Base-by-base conservation (phyloP, 2,888 invertebrate genomes). In the Chrysolina haemoptera region DNA sequence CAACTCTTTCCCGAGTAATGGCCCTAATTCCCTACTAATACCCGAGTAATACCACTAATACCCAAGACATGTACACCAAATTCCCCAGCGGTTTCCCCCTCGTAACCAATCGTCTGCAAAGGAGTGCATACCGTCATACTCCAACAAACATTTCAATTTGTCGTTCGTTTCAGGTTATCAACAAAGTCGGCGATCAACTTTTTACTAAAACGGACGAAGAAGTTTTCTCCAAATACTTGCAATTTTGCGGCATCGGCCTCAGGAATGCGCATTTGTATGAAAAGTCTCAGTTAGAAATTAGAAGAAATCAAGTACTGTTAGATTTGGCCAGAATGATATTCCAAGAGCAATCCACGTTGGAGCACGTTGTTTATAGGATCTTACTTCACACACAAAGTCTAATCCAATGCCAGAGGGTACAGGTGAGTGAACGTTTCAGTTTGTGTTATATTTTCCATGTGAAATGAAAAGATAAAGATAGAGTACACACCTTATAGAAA, bases 301-400 rank as follows among this genome's bases (percentile, higher is more conserved):
- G 96, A 89, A 91, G 98, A 83, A 98, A 98, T 89, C 97, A 98
- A 91, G 96, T 98, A 79, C 90, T 98, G 73, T 90, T 98, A 81
- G 97, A 97, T 88, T 90, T 98, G 86, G 98, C 98, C n/a, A 91
- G 97, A 83, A 97, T 98, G 94, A 96, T 98, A 84, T 98, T 98
- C 87, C 97, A 97, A 87, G 98, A 98, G 89, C 98, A 98, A 89
- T 96, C 96, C 88, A 98, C 97, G 84, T 95, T 98, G 84, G 98
- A 98, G 86, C 96, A 96, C 88, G 95, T 98, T 91, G 96, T 98
- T 75, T 92, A 96, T 84, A 92, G 97, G 89, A 98, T 98, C 89
- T 90, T 98, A 86, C 94, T 96, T 73, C 98, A 98, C 88, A 97
- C 97, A 81, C 96, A 97, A 89, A 96, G 96, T 82, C 91, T 98